Evolutionary conservation across 2,888 invertebrate genomes (phyloP).

Genomic region (Mactromeris polynyma): DNA sequence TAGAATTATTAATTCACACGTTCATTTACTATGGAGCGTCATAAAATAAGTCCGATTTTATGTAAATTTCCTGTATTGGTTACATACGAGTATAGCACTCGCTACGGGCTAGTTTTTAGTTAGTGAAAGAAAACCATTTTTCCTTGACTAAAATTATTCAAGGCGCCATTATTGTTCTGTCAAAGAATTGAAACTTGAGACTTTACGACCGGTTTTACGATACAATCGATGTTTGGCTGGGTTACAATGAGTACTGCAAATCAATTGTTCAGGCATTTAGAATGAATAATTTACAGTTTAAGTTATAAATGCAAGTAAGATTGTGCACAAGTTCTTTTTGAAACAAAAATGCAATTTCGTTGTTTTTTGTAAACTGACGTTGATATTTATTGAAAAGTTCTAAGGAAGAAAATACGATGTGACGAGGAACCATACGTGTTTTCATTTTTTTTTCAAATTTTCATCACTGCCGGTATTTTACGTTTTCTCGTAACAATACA

Average conservation of each 20-base stretch:
- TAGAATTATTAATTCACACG: background rate
- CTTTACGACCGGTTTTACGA: slow-evolving; percentile 59
- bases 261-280: slow-evolving; percentile 60
- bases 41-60: background rate
- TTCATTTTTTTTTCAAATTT: background rate
- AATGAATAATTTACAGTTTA: slow-evolving; percentile 60
- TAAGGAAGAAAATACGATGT: background rate
- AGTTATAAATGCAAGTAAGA: slow-evolving; percentile 28
- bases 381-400: background rate
- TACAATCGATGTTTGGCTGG: slow-evolving; percentile 62
- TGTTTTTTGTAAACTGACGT: background rate
- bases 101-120: background rate
- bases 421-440: background rate
- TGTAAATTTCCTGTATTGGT: background rate
- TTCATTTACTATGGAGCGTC: background rate
- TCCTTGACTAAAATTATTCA: slow-evolving; percentile 47
- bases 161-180: slow-evolving; percentile 39
- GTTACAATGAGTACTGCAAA: slow-evolving; percentile 47
- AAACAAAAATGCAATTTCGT: background rate
- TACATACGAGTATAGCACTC: slow-evolving; percentile 1
- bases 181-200: slow-evolving; percentile 46
- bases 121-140: slow-evolving; percentile 15
- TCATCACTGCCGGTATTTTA: slow-evolving; percentile 11
- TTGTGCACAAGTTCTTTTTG: background rate
- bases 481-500: background rate